Conservation (phyloP, 1,140 invertebrate genomes). For the Neodiprion virginianus region DNA sequence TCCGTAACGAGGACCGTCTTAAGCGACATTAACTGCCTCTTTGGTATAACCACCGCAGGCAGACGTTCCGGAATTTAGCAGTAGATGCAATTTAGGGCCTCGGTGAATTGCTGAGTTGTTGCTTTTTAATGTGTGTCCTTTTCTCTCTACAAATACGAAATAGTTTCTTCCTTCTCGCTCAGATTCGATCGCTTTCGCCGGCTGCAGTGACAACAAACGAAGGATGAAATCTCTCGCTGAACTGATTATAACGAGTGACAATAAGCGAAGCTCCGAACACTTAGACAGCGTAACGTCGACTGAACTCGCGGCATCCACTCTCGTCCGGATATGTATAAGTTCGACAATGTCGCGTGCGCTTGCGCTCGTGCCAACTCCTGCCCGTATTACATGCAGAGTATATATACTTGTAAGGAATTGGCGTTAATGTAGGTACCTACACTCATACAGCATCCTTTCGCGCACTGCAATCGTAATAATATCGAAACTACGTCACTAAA, state of each 20-base stretch:
- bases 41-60: background rate
- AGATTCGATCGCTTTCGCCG: background rate
- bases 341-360: conserved; percentile 3
- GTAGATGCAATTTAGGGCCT: background rate
- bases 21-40: background rate
- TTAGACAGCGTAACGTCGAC: background rate
- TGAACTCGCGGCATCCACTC: background rate
- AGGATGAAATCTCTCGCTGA: background rate
- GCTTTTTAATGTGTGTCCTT: too few relatives aligned
- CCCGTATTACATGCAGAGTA: too few relatives aligned
- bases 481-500: too few relatives aligned
- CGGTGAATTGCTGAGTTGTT: too few relatives aligned
- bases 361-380: background rate
- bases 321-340: background rate
- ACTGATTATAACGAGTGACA: background rate
- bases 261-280: background rate
- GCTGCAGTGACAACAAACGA: background rate
- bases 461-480: too few relatives aligned
- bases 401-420: too few relatives aligned
- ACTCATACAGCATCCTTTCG: too few relatives aligned
- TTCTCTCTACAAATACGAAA: too few relatives aligned
- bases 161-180: background rate
- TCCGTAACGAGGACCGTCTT: conserved; percentile 1
- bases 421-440: too few relatives aligned
- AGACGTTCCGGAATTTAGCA: background rate